These are phyloP conservation scores for Macaria liturata DNA, from an alignment of 2,888 invertebrate genomes.

Conservation along the genomic window DNA sequence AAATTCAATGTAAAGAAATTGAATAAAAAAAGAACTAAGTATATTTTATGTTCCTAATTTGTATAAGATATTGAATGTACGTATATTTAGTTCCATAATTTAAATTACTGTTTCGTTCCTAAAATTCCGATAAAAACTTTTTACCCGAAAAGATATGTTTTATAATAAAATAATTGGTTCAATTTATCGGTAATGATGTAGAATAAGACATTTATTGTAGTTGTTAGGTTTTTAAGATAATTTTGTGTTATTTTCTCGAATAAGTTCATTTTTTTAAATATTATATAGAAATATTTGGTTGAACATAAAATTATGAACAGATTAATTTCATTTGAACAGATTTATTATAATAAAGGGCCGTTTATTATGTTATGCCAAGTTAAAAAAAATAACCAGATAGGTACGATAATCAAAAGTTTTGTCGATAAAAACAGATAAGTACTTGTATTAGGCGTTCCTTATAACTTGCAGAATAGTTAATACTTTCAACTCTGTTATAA, in stretches of 20 bases:
- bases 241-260: conserved; percentile 12
- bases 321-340: neutral
- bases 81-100: neutral
- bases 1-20: neutral
- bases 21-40: neutral
- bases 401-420: neutral
- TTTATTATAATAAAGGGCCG: neutral
- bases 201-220: conserved; percentile 11
- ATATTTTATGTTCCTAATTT: neutral
- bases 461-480: neutral
- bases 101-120: neutral
- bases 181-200: neutral
- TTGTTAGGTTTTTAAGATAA: conserved; percentile 1
- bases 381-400: neutral
- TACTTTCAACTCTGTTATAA: neutral
- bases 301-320: no score
- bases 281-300: neutral
- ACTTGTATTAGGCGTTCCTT: neutral
- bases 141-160: no score
- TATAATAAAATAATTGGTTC: neutral
- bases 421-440: no score
- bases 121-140: neutral
- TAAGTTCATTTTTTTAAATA: conserved; percentile 7
- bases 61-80: neutral
- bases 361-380: neutral